A percentile compares a stretch with the other conserved stretches of the same genome.
These are phyloP conservation scores for Chloromyia formosa DNA, from an alignment of 2,888 invertebrate species.

Conservation along the genomic window DNA sequence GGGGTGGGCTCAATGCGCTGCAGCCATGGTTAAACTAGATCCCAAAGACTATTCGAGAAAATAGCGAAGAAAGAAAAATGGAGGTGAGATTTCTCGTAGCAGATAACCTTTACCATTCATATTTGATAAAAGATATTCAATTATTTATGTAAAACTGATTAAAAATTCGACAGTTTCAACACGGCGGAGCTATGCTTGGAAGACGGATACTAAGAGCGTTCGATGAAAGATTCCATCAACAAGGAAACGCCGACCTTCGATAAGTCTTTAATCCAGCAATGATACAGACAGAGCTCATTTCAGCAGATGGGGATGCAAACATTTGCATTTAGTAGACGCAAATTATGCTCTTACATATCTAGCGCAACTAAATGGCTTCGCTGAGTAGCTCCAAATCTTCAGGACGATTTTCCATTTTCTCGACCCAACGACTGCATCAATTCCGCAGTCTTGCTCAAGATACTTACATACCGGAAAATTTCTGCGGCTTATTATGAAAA, in stretches of 20 bases:
- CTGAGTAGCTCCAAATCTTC: background rate
- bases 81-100: background rate
- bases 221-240: background rate
- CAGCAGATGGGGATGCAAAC: background rate
- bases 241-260: background rate
- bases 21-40: background rate
- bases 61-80: background rate
- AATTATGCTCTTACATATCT: background rate
- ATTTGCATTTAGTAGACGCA: background rate
- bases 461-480: too few species aligned
- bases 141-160: background rate
- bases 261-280: too few species aligned
- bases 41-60: background rate
- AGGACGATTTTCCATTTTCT: background rate
- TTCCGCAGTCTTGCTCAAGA: background rate
- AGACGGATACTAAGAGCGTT: background rate
- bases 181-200: background rate
- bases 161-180: background rate
- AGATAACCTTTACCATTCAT: conserved; percentile 11
- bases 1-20: background rate
- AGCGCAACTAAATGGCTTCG: conserved; percentile 14
- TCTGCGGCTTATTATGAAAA: background rate
- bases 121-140: background rate
- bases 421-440: background rate
- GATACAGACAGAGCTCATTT: too few species aligned